Conservation (phyloP, 2,113 vertebrate genomes). For the Dromaius novaehollandiae region DNA sequence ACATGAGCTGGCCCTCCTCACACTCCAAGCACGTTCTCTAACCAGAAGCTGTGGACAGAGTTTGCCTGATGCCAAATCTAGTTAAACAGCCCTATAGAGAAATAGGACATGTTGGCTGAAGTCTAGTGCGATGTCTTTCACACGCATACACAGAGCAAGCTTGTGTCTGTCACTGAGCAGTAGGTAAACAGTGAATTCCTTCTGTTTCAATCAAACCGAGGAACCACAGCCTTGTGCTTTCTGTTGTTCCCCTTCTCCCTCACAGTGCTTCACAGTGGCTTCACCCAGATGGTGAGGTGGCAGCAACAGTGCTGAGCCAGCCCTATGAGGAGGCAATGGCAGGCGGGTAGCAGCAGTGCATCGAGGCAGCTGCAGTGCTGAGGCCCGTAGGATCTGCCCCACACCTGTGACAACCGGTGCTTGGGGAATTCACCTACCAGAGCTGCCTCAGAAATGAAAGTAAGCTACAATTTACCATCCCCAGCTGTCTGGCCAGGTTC, state of each 20-base stretch:
- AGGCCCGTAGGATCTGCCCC: background rate
- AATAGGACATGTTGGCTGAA: background rate
- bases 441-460: background rate
- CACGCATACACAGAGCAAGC: background rate
- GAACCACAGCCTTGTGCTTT: background rate
- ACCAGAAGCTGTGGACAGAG: background rate
- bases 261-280: background rate
- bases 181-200: background rate
- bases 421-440: background rate
- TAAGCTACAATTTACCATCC: background rate
- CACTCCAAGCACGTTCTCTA: background rate
- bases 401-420: background rate
- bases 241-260: background rate
- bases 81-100: background rate
- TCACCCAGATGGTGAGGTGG: fast-evolving
- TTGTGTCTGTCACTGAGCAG: background rate
- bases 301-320: background rate
- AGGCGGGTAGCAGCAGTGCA: background rate
- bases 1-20: background rate
- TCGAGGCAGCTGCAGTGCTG: background rate
- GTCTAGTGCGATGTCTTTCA: background rate
- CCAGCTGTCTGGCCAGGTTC: background rate
- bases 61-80: background rate
- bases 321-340: background rate
- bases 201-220: background rate